A percentile compares a stretch with the other conserved stretches of the same genome.
Evolutionary conservation across 2,113 vertebrate species (phyloP).

Genomic region (Steatornis caripensis): DNA sequence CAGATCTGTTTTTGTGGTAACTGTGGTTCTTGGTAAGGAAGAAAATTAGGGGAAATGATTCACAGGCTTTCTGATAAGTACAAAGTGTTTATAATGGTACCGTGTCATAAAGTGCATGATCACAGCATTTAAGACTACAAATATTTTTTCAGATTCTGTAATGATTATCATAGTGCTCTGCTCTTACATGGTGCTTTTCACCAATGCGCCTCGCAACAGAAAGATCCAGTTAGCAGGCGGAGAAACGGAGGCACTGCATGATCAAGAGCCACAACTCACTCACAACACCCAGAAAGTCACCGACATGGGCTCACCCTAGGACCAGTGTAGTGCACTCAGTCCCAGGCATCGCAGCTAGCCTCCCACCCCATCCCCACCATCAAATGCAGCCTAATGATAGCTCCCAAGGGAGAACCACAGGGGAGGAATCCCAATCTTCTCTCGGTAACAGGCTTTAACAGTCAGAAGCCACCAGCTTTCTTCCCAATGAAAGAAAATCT

Average conservation of each 20-base stretch:
- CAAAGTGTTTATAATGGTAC: neutral
- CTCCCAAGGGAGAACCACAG: neutral
- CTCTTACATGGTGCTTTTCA: neutral
- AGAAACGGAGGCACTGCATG: rapidly evolving
- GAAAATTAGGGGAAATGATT: neutral
- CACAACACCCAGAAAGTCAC: neutral
- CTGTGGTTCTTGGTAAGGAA: neutral
- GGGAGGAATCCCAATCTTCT: neutral
- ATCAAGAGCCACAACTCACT: neutral
- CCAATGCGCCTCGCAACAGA: neutral
- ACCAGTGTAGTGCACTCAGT: neutral
- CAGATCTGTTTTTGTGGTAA: neutral
- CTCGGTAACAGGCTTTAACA: neutral
- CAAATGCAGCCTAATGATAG: neutral
- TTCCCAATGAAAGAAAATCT: neutral
- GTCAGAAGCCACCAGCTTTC: neutral
- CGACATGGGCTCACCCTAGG: rapidly evolving
- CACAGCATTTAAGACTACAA: neutral
- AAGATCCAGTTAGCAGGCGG: neutral
- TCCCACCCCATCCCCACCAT: neutral
- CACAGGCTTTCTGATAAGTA: neutral
- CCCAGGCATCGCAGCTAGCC: neutral
- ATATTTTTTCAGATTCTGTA: neutral
- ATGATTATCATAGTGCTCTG: neutral
- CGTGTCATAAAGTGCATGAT: neutral